Evolutionary conservation across 2,888 invertebrate species (phyloP).

Genomic region (Pheosia gnoma): DNA sequence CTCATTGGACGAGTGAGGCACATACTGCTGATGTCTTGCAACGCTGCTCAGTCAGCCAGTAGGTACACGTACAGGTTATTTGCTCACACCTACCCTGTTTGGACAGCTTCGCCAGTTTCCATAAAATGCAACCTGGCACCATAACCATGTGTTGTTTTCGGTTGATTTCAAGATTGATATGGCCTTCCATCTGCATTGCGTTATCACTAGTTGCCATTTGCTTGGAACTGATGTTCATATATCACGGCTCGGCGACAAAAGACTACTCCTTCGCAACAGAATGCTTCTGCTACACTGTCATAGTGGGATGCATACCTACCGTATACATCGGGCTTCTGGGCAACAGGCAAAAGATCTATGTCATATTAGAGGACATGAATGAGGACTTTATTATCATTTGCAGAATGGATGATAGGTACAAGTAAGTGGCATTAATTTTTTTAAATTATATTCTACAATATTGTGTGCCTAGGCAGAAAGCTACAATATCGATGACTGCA

Average conservation of each 20-base stretch:
- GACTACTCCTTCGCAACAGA: constrained; percentile 63
- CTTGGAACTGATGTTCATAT: constrained; percentile 48
- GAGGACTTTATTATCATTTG: constrained; percentile 55
- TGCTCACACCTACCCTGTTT: no score
- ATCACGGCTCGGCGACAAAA: constrained; percentile 39
- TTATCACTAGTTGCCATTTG: constrained; percentile 33
- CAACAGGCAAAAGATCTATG: constrained; percentile 43
- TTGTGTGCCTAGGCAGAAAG: not conserved
- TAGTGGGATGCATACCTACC: constrained; percentile 47
- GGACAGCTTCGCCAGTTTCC: no score
- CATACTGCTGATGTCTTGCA: no score
- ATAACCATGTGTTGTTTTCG: no score
- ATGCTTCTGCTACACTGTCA: constrained; percentile 59
- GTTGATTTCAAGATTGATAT: constrained; percentile 48
- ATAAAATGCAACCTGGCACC: no score
- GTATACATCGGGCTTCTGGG: constrained; percentile 43
- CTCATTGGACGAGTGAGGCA: no score
- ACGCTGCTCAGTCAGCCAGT: no score
- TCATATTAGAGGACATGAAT: constrained; percentile 52
- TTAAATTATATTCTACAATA: not conserved
- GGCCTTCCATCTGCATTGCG: constrained; percentile 41
- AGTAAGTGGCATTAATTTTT: constrained; percentile 35
- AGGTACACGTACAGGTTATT: no score
- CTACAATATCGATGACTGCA: no score
- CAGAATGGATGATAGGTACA: constrained; percentile 47